Base-by-base conservation (phyloP, 2,113 vertebrate species). In the Cnemophilus loriae region DNA sequence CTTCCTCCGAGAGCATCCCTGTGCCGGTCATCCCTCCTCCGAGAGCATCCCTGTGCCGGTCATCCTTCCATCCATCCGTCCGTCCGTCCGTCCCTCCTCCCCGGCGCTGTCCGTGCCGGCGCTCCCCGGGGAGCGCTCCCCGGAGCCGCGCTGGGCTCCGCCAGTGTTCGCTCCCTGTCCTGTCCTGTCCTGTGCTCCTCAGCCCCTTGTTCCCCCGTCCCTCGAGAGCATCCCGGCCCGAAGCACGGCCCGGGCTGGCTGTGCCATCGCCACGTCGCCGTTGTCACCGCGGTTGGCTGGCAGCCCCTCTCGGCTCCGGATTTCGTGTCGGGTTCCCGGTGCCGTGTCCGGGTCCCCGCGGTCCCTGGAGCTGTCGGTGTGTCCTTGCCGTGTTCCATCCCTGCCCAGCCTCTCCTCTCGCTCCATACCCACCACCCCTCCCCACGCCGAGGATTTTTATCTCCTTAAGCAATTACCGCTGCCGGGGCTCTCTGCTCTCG, bases 311-410 rank as follows among this genome's bases (percentile, higher is more conserved):
- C 3, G 16, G 41, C 21, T 22, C n/a, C 50, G 57, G 3, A 3
- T 11, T 27, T 0, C 7, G 50, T 10, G 52, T 1, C 16, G 3
- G 59, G 4, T 5, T 13, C 26, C 67, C 57, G 57, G 57, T 0
- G 47, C 69, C 1, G 41, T 55, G 69, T 1, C 49, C 28, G 22
- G 10, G 18, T 56, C 42, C 50, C 60, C 3, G 82, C 57, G 60
- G 1, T 65, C 30, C 50, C 60, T 1, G 70, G 23, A 1, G 83
- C 60, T 32, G 13, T 6, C 4, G 44, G 3, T 6, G 71, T 37
- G 84, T 86, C 84, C 84, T 76, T 86, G 71, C 63, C 84, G 61
- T 1, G 44, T 3, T 50, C 71, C 84, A 2, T 30, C 13, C 50
- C 19, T 18, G 73, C 35, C 18, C 52, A 5, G 46, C 46, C 52